Evolutionary conservation across 1,140 invertebrate species (phyloP).

Genomic region (Drosophila kepulauana): DNA sequence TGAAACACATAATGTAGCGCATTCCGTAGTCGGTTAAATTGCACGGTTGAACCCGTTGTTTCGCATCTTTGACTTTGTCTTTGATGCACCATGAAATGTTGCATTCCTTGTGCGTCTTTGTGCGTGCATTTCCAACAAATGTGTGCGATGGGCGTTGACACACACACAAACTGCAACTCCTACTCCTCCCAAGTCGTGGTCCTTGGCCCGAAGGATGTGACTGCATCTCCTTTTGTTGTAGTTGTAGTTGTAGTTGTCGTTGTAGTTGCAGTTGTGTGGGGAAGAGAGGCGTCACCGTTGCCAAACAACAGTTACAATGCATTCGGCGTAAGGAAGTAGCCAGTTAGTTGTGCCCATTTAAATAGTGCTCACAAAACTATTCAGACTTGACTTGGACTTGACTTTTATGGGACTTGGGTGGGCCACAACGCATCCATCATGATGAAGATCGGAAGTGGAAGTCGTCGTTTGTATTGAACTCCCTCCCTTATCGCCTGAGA

Average conservation of each 20-base stretch:
- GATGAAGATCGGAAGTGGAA: neutral
- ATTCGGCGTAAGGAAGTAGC: slow-evolving; percentile 77
- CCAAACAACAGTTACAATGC: slow-evolving; percentile 62
- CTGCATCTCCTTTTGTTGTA: neutral
- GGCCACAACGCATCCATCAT: slow-evolving; percentile 22
- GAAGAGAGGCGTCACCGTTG: slow-evolving; percentile 33
- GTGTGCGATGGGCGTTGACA: slow-evolving; percentile 61
- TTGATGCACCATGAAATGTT: slow-evolving; percentile 67
- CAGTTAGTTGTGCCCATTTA: slow-evolving; percentile 75
- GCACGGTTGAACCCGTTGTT: slow-evolving; percentile 1
- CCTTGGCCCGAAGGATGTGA: neutral
- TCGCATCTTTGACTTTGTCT: slow-evolving; percentile 25
- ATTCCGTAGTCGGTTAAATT: slow-evolving; percentile 1
- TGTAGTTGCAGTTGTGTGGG: neutral
- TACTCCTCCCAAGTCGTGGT: slow-evolving; percentile 4
- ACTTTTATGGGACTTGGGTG: slow-evolving; percentile 41
- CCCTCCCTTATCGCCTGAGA: neutral
- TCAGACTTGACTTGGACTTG: slow-evolving; percentile 37
- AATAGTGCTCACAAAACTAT: slow-evolving; percentile 49
- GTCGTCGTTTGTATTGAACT: slow-evolving; percentile 11
- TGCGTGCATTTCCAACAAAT: slow-evolving; percentile 55
- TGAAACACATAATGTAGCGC: slow-evolving; percentile 1
- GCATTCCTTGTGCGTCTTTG: slow-evolving; percentile 36
- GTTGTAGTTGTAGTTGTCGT: too few species aligned
- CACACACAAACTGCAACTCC: slow-evolving; percentile 50